Percentiles rank a stretch among this genome's conserved stretches.
phyloP scores from a whole-genome alignment of 2,113 vertebrate genomes.

The Gasterosteus aculeatus region DNA sequence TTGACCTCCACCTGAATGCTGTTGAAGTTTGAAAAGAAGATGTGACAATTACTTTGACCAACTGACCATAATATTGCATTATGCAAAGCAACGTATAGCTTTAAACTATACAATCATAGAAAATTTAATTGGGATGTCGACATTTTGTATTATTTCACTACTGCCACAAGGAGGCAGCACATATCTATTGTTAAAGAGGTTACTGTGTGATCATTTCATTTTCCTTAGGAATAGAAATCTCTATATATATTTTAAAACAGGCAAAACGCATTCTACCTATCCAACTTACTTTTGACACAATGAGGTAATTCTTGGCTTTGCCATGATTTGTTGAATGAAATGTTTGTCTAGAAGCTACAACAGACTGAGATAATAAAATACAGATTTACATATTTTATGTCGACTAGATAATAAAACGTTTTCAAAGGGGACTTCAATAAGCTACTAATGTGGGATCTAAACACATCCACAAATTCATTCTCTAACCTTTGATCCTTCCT shows the following conservation, averaged over 20 bases:
- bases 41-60: neutral
- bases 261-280: neutral
- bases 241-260: neutral
- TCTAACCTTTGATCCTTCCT: constrained; percentile 33
- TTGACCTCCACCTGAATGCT: constrained; percentile 40
- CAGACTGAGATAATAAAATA: neutral
- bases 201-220: neutral
- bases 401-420: neutral
- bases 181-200: neutral
- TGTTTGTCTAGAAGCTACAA: neutral
- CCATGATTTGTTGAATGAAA: neutral
- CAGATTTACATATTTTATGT: neutral
- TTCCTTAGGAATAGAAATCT: neutral
- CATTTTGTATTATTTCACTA: constrained; percentile 1
- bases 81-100: neutral
- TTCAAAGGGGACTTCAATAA: neutral
- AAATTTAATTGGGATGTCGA: neutral
- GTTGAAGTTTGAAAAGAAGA: neutral
- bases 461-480: neutral
- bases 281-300: neutral
- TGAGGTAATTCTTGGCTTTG: neutral
- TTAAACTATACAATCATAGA: neutral
- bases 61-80: neutral
- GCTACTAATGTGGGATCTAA: neutral
- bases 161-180: constrained; percentile 58